Percentiles rank a stretch among this genome's conserved stretches.
Conservation (phyloP, 2,888 invertebrate species). For the Cephalotes varians region DNA sequence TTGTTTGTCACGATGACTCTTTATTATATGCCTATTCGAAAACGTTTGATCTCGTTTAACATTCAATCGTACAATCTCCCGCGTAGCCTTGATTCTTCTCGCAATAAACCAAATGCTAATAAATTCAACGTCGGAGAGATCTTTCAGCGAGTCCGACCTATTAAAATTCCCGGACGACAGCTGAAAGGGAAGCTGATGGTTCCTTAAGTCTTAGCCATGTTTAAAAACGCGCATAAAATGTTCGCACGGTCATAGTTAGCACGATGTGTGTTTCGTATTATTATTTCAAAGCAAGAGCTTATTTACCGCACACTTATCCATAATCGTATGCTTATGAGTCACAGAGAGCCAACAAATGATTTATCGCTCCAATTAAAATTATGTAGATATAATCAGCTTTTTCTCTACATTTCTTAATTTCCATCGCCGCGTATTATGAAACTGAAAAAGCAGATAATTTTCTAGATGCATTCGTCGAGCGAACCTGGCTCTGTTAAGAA, state of each 20-base stretch:
- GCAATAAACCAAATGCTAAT: constrained; percentile 68
- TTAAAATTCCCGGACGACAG: constrained; percentile 70
- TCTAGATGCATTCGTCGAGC: not conserved
- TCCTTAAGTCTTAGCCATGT: constrained; percentile 31
- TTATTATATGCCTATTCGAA: constrained; percentile 31
- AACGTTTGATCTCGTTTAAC: constrained; percentile 47
- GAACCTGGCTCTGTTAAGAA: not conserved
- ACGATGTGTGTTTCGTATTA: not conserved
- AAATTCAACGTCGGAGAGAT: constrained; percentile 51
- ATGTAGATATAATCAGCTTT: not conserved
- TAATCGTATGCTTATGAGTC: not conserved
- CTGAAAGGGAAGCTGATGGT: constrained; percentile 60
- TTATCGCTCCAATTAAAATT: not conserved
- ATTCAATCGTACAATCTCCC: constrained; percentile 2
- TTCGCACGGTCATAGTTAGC: not conserved
- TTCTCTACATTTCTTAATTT: not conserved
- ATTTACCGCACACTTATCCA: not conserved
- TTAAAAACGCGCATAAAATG: not conserved
- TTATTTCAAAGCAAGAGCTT: not conserved
- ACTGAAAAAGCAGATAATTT: constrained; percentile 5
- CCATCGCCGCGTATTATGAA: not conserved
- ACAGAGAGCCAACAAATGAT: not conserved
- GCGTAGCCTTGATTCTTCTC: not conserved
- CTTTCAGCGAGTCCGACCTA: constrained; percentile 57
- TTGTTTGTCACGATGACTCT: constrained; percentile 18